Evolutionary conservation across 2,113 vertebrate species (phyloP).

Genomic region (Sapajus apella): DNA sequence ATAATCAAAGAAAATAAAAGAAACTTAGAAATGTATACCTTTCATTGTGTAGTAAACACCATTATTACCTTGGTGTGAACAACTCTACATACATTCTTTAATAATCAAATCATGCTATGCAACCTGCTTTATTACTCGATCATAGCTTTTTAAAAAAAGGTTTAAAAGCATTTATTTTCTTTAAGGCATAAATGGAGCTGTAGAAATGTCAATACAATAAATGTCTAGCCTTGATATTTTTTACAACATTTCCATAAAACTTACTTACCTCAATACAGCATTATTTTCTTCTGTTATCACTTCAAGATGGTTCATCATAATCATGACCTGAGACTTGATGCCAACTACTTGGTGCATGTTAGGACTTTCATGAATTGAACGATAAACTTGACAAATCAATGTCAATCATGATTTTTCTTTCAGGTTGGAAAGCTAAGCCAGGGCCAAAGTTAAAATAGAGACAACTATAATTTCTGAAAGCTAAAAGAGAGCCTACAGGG

Average conservation of each 20-base stretch:
- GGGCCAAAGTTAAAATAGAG: neutral
- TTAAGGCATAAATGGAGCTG: neutral
- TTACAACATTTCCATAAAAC: neutral
- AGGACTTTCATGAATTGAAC: neutral
- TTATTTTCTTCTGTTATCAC: neutral
- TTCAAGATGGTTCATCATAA: neutral
- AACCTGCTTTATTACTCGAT: neutral
- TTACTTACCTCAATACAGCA: neutral
- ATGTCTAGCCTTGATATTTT: neutral
- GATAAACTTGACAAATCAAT: neutral
- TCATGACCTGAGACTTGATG: neutral
- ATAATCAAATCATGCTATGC: neutral
- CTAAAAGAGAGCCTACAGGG: neutral
- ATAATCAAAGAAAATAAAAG: neutral
- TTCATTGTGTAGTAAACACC: neutral
- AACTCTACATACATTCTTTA: neutral
- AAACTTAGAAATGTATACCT: neutral
- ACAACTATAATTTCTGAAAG: neutral
- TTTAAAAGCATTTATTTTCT: constrained; percentile 30
- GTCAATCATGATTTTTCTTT: neutral
- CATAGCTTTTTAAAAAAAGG: neutral
- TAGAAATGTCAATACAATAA: neutral
- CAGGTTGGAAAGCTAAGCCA: neutral
- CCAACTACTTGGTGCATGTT: neutral
- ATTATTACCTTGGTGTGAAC: neutral